Conservation (phyloP, 1,140 invertebrate species). For the Cataglyphis hispanica region DNA sequence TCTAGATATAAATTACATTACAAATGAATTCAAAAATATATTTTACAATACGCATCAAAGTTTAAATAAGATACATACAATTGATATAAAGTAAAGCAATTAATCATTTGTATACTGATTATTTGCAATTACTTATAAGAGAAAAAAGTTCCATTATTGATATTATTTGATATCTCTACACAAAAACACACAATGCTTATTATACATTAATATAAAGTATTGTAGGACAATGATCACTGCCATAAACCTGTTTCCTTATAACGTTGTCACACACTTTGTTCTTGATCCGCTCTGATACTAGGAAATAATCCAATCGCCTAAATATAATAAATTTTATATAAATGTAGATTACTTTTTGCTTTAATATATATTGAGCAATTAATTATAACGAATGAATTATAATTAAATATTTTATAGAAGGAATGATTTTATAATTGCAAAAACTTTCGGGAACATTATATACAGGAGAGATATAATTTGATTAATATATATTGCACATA, state of each 20-base stretch:
- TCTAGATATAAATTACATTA: not conserved
- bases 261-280: constrained; percentile 92
- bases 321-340: constrained; percentile 44
- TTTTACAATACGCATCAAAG: not conserved
- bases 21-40: not conserved
- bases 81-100: constrained; percentile 21
- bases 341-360: not conserved
- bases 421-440: too few species aligned
- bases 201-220: constrained; percentile 69
- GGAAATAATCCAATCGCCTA: constrained; percentile 97
- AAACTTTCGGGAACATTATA: too few species aligned
- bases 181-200: constrained; percentile 29
- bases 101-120: constrained; percentile 1
- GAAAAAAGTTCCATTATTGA: not conserved
- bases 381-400: not conserved
- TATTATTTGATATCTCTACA: not conserved
- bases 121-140: not conserved
- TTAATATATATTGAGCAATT: not conserved
- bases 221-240: constrained; percentile 88
- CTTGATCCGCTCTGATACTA: constrained; percentile 93
- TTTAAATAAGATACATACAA: not conserved
- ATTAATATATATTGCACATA: too few species aligned
- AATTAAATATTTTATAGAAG: not conserved
- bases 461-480: too few species aligned
- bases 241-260: constrained; percentile 90